Conservation (phyloP, 2,113 vertebrate species). For the Pterophyllum scalare region DNA sequence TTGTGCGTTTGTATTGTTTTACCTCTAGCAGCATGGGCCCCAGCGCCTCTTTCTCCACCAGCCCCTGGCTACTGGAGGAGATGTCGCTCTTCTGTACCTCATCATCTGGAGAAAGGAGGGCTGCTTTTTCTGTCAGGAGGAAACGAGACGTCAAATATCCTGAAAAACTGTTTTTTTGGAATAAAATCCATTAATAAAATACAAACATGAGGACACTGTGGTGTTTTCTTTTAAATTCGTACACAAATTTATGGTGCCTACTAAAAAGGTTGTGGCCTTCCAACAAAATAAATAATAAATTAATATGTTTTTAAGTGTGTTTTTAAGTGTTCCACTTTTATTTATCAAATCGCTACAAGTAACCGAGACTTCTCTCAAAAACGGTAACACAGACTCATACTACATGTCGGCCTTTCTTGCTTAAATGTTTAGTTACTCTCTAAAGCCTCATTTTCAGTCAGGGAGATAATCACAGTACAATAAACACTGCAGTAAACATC, state of each 20-base stretch:
- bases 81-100: conserved; percentile 96
- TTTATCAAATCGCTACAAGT: too few species aligned
- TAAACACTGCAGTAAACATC: background rate
- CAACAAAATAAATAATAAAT: too few species aligned
- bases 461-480: background rate
- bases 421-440: background rate
- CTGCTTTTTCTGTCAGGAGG: conserved; percentile 83
- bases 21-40: conserved; percentile 78
- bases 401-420: too few species aligned
- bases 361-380: too few species aligned
- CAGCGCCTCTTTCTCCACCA: conserved; percentile 93
- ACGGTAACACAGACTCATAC: too few species aligned
- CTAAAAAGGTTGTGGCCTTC: background rate
- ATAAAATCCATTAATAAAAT: background rate
- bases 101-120: conserved; percentile 83
- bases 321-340: too few species aligned
- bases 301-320: too few species aligned
- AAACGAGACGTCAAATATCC: background rate
- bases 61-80: conserved; percentile 93
- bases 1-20: background rate
- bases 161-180: background rate
- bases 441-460: background rate
- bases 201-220: background rate
- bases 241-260: background rate
- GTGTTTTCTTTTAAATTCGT: background rate